Evolutionary conservation across 2,113 vertebrate genomes (phyloP).

Genomic region (Pomatorhinus ruficollis): DNA sequence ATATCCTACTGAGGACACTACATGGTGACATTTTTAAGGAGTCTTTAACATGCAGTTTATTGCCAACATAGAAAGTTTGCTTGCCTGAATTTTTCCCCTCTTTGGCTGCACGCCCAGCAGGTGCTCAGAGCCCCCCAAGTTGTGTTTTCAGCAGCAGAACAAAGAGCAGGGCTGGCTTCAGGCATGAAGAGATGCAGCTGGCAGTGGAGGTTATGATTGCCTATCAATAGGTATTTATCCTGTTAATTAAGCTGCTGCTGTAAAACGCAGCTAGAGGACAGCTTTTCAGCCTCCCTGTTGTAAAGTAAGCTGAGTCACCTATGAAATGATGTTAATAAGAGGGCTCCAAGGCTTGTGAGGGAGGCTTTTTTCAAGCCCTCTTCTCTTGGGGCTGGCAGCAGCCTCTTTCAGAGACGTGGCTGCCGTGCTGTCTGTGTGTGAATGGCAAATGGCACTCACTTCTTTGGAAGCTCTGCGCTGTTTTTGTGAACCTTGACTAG

Average conservation of each 20-base stretch:
- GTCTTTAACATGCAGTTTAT: background rate
- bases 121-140: background rate
- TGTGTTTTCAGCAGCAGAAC: background rate
- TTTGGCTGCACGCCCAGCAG: background rate
- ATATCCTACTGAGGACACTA: background rate
- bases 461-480: background rate
- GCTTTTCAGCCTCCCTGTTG: conserved; percentile 2
- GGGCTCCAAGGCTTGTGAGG: background rate
- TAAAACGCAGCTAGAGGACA: background rate
- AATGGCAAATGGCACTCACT: background rate
- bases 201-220: background rate
- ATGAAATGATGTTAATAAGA: background rate
- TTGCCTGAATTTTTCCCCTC: background rate
- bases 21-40: background rate
- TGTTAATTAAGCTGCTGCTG: conserved; percentile 8
- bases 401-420: background rate
- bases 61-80: background rate
- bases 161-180: background rate
- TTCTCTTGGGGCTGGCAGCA: background rate
- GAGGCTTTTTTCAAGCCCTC: background rate
- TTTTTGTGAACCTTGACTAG: background rate
- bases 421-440: accelerated
- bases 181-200: background rate
- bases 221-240: background rate
- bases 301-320: background rate